Conservation (phyloP, 1,140 invertebrate genomes). For the Melitaea cinxia region DNA sequence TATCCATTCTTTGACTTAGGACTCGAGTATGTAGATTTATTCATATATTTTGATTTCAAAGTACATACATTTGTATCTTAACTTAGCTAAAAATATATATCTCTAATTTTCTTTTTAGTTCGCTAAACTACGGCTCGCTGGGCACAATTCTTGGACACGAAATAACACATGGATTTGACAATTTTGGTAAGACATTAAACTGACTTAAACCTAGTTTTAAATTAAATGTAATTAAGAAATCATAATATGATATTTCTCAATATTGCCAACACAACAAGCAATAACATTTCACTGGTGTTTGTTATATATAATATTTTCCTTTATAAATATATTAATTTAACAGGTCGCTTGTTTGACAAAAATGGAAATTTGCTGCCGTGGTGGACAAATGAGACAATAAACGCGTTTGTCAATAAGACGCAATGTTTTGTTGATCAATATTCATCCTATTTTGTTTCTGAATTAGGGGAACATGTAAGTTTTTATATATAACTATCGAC, state of each 20-base stretch:
- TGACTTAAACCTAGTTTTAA: not conserved
- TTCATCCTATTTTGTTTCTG: slow-evolving; percentile 86
- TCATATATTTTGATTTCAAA: too few relatives aligned
- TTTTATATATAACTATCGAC: not conserved
- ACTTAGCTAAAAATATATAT: too few relatives aligned
- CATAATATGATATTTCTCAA: too few relatives aligned
- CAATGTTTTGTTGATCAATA: slow-evolving; percentile 96
- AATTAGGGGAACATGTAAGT: slow-evolving; percentile 83
- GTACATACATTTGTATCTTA: too few relatives aligned
- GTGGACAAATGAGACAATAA: slow-evolving; percentile 92
- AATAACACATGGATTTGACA: slow-evolving; percentile 93
- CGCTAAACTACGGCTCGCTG: slow-evolving; percentile 92
- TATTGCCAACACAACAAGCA: too few relatives aligned
- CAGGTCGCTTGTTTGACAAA: slow-evolving; percentile 88
- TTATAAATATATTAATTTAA: not conserved
- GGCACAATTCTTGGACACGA: slow-evolving; percentile 92
- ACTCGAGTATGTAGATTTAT: slow-evolving; percentile 82
- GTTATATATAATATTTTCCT: too few relatives aligned
- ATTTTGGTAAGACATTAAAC: slow-evolving; percentile 81
- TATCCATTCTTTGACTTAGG: slow-evolving; percentile 87
- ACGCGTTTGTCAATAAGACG: slow-evolving; percentile 86
- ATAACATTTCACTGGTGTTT: too few relatives aligned
- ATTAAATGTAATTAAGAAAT: too few relatives aligned
- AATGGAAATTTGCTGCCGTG: slow-evolving; percentile 89
- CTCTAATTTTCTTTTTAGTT: slow-evolving; percentile 80